Base-by-base conservation (phyloP, 1,140 invertebrate genomes). In the Drosophila littoralis region DNA sequence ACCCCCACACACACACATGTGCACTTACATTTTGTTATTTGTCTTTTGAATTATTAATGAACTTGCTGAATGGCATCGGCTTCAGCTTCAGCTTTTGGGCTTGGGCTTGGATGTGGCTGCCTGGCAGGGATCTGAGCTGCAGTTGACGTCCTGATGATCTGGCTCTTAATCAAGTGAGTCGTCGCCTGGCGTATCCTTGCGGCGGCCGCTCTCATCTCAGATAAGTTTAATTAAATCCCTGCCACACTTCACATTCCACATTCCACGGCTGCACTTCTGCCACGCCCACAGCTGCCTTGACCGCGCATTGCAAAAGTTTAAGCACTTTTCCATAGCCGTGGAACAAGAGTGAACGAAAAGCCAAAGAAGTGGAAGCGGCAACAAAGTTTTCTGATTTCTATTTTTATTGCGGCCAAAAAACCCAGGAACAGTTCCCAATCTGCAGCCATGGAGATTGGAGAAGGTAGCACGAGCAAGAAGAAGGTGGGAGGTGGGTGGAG, bases 201-300 rank as follows among this genome's bases (percentile, higher is more conserved):
- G 22, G 17, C 32, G 52, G 45, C 50, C 54, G 15, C 55, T 52
- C 58, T 64, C 35, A 51, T 57, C 66, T 50, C 66, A 74, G 79
- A 88, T 86, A 86, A 82, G 76, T 86, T 88, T 88, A 86, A 86
- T 86, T 86, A 88, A 86, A 88, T 77, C 59, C 58, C 57, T 52
- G 61, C 65, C 66, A 52, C 58, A 75, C 77, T 80, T 58, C 9
- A 10, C 7, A 77, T 81, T 77, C 58, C 10, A 7, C 8, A 77
- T 81, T 74, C 63, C 7, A 22, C 6, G 28, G 12, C 64, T 54
- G 36, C 65, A 54, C 33, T 54, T 42, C 40, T 48, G 67, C 40
- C 58, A 69, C 42, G 63, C 38, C 63, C 45, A 46, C 51, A 51
- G 36, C 46, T 22, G 40, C 17, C 45, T 66, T 50, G 43, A 71